Conservation (phyloP, 2,888 invertebrate genomes). For the Cecidostiba fungosa region DNA sequence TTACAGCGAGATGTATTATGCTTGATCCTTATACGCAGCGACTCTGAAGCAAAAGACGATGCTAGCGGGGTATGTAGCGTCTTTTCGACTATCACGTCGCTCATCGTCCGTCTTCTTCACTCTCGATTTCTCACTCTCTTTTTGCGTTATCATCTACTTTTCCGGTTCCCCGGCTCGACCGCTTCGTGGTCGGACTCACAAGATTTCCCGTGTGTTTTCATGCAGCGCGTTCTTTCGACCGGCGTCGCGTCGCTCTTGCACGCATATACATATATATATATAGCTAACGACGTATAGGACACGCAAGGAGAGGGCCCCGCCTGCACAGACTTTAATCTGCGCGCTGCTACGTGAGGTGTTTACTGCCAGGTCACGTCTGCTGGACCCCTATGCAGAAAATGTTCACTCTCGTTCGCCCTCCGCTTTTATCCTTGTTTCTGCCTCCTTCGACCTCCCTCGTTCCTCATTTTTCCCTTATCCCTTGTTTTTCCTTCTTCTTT, state of each 20-base stretch:
- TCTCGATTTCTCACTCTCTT: constrained; percentile 32
- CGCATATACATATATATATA: neutral
- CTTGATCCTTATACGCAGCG: neutral
- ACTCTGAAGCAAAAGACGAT: constrained; percentile 3
- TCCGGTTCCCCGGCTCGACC: constrained; percentile 44
- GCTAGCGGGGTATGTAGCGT: neutral
- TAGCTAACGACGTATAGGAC: constrained; percentile 27
- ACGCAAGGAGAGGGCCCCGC: constrained; percentile 27
- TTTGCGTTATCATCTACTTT: constrained; percentile 51
- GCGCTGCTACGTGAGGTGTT: constrained; percentile 75
- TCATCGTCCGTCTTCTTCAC: constrained; percentile 19
- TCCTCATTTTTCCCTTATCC: constrained; percentile 47
- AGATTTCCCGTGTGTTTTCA: constrained; percentile 71
- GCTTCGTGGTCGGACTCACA: constrained; percentile 64
- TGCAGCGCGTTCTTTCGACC: neutral
- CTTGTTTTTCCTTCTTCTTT: constrained; percentile 32
- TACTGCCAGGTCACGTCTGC: constrained; percentile 69
- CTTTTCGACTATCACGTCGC: constrained; percentile 2
- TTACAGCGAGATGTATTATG: neutral
- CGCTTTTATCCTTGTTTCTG: neutral
- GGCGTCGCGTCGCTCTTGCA: neutral
- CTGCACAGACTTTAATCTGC: constrained; percentile 76
- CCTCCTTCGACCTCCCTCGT: constrained; percentile 39
- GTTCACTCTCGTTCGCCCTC: constrained; percentile 38
- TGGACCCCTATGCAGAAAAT: constrained; percentile 70